A percentile compares a stretch with the other conserved stretches of the same genome.
Evolutionary conservation across 2,888 invertebrate species (phyloP).

Genomic region (Xestobium rufovillosum): DNA sequence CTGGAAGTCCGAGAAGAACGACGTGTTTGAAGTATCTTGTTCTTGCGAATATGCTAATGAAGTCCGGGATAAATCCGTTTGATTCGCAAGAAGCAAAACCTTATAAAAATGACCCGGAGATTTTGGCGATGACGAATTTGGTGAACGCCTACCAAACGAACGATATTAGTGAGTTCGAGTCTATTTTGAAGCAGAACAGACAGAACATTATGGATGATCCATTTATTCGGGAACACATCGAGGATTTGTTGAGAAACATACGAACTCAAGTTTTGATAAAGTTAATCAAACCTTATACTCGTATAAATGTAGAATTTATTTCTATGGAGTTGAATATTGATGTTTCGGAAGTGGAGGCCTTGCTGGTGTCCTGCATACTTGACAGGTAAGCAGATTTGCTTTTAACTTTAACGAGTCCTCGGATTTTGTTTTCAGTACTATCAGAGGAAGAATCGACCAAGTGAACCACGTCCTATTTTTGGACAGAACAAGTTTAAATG

Average conservation of each 20-base stretch:
- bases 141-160: slow-evolving; percentile 97
- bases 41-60: slow-evolving; percentile 98
- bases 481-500: slow-evolving; percentile 70
- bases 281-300: slow-evolving; percentile 94
- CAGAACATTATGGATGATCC: slow-evolving; percentile 99
- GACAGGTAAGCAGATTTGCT: slow-evolving; percentile 67
- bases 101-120: slow-evolving; percentile 98
- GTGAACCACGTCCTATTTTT: slow-evolving; percentile 90
- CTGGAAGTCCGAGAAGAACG: slow-evolving; percentile 91
- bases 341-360: slow-evolving; percentile 89
- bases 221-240: slow-evolving; percentile 97
- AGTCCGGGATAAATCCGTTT: slow-evolving; percentile 98
- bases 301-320: slow-evolving; percentile 96
- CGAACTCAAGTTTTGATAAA: slow-evolving; percentile 96
- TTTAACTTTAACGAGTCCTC: slow-evolving; percentile 6
- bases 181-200: slow-evolving; percentile 87
- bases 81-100: slow-evolving; percentile 99
- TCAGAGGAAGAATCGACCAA: slow-evolving; percentile 84
- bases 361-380: slow-evolving; percentile 94
- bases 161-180: slow-evolving; percentile 96
- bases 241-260: slow-evolving; percentile 92
- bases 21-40: slow-evolving; percentile 98
- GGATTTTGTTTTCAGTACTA: slow-evolving; percentile 53
- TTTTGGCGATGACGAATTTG: slow-evolving; percentile 97
- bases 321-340: slow-evolving; percentile 91